Percentiles rank a stretch among this genome's conserved stretches.
These are phyloP conservation scores for Dipus sagitta DNA, from an alignment of 2,797 vertebrate genomes.

Conservation along the genomic window DNA sequence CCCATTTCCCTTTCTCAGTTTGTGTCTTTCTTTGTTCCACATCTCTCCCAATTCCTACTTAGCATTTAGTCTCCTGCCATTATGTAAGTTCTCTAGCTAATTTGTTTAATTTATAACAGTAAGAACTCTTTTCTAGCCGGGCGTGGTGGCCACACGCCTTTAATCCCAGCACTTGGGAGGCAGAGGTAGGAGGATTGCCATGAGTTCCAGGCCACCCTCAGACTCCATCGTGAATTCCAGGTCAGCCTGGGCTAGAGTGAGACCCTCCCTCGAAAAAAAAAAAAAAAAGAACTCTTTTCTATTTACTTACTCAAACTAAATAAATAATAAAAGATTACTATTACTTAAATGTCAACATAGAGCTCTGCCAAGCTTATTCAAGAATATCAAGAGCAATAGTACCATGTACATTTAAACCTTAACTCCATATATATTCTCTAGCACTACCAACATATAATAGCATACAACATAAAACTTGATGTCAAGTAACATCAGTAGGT, in stretches of 20 bases:
- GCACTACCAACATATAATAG: neutral
- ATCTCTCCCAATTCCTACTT: neutral
- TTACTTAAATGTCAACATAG: constrained; percentile 18
- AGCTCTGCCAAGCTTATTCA: constrained; percentile 8
- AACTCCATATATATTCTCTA: neutral
- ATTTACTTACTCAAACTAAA: neutral
- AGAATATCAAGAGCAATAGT: neutral
- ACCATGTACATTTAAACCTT: neutral
- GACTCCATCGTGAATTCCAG: too few relatives aligned
- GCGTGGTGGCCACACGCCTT: too few relatives aligned
- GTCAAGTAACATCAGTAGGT: neutral
- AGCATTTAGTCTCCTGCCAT: neutral
- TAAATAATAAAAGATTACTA: neutral
- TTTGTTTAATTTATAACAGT: neutral
- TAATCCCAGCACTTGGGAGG: too few relatives aligned
- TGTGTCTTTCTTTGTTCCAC: neutral
- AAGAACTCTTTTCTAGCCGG: neutral
- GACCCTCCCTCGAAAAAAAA: too few relatives aligned
- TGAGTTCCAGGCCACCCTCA: too few relatives aligned
- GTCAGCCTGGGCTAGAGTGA: too few relatives aligned
- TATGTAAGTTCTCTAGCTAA: neutral
- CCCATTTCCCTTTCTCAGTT: neutral
- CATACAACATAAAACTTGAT: constrained; percentile 11
- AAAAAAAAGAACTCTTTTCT: neutral
- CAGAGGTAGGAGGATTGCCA: too few relatives aligned